Percentiles rank a stretch among this genome's conserved stretches.
These are phyloP conservation scores for Delichon dasypus DNA, from an alignment of 2,797 vertebrate genomes.

Conservation along the genomic window DNA sequence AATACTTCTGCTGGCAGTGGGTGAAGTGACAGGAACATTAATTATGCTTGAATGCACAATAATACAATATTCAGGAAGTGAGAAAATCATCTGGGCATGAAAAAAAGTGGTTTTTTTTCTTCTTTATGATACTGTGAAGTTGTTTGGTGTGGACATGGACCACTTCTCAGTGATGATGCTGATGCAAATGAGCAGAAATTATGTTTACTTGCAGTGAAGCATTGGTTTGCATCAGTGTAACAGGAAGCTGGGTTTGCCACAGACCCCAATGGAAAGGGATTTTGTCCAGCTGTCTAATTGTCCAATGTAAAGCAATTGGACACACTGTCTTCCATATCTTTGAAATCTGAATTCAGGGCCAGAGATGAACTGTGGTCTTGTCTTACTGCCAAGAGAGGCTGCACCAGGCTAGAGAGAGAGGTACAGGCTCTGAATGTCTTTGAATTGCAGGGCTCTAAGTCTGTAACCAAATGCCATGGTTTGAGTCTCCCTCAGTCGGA, in stretches of 20 bases:
- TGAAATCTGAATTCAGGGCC: background rate
- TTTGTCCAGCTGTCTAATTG: background rate
- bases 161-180: background rate
- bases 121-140: background rate
- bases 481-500: background rate
- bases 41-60: constrained; percentile 18
- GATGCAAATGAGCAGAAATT: background rate
- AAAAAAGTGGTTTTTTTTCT: background rate
- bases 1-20: constrained; percentile 19
- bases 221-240: background rate
- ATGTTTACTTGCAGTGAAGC: background rate
- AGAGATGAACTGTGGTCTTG: background rate
- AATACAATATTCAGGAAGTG: constrained; percentile 25
- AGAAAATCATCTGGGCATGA: background rate
- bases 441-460: background rate
- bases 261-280: background rate
- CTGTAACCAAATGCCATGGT: background rate
- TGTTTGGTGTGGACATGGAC: background rate
- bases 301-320: background rate
- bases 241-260: background rate
- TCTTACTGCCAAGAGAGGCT: background rate
- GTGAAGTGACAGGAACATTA: constrained; percentile 24
- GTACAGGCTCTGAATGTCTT: background rate
- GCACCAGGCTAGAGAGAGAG: background rate
- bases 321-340: background rate